phyloP scores from a whole-genome alignment of 2,888 invertebrate genomes.

The Syritta pipiens region DNA sequence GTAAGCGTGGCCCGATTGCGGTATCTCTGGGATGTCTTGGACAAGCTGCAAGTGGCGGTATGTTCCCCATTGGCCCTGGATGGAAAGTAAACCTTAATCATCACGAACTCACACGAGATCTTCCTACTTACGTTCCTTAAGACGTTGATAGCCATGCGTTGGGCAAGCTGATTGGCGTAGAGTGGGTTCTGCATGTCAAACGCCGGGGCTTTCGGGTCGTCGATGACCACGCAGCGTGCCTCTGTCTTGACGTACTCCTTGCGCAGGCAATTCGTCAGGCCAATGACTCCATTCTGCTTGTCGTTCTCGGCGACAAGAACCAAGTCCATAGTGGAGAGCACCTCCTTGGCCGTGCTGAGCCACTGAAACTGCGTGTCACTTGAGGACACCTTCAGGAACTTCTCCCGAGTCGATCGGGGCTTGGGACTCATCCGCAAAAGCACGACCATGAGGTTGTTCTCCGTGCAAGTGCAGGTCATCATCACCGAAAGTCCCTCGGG shows the following conservation, averaged over 20 bases:
- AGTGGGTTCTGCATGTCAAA: slow-evolving; percentile 84
- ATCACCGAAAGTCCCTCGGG: slow-evolving; percentile 14
- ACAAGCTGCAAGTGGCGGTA: slow-evolving; percentile 86
- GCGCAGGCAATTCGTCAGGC: slow-evolving; percentile 91
- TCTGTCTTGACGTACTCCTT: slow-evolving; percentile 86
- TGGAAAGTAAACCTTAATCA: background rate
- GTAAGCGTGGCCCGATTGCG: slow-evolving; percentile 83
- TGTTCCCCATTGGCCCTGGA: slow-evolving; percentile 82
- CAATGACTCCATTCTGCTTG: slow-evolving; percentile 87
- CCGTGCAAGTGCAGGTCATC: slow-evolving; percentile 12
- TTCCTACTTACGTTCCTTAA: slow-evolving; percentile 79
- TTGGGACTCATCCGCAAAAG: slow-evolving; percentile 13
- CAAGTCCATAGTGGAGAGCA: slow-evolving; percentile 72
- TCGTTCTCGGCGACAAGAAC: slow-evolving; percentile 84
- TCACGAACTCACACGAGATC: background rate
- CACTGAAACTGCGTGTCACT: slow-evolving; percentile 70
- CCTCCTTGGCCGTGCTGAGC: slow-evolving; percentile 69
- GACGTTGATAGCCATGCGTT: slow-evolving; percentile 89
- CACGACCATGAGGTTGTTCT: background rate
- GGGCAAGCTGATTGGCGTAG: slow-evolving; percentile 83
- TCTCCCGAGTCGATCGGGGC: background rate
- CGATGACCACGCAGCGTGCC: slow-evolving; percentile 82
- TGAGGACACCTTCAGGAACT: slow-evolving; percentile 69
- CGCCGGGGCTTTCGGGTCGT: slow-evolving; percentile 82
- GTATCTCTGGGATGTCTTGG: slow-evolving; percentile 76